These are phyloP conservation scores for Stegastes partitus DNA, from an alignment of 2,113 vertebrate genomes.

Conservation along the genomic window DNA sequence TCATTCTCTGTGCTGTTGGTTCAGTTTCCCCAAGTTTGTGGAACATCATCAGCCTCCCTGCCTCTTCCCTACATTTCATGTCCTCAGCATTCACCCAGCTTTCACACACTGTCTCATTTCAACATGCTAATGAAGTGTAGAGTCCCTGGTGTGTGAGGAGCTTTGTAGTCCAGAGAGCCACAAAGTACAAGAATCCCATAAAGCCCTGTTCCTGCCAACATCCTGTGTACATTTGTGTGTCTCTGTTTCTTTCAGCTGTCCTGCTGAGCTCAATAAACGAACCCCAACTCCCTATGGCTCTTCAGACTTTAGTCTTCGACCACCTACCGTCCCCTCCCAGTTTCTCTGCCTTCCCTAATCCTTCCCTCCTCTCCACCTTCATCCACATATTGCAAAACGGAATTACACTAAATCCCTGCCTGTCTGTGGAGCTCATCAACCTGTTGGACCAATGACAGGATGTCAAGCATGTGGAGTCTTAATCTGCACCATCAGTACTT, in stretches of 20 bases:
- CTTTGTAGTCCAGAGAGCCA: constrained; percentile 57
- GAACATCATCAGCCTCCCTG: constrained; percentile 23
- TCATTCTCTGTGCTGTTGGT: not conserved
- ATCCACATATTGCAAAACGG: not conserved
- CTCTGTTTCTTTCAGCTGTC: constrained; percentile 4
- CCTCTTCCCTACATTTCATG: constrained; percentile 25
- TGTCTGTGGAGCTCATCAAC: not conserved
- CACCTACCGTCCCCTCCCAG: not conserved
- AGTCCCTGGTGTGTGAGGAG: constrained; percentile 35
- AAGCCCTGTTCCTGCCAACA: constrained; percentile 29
- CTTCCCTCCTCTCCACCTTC: constrained; percentile 13
- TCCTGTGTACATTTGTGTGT: constrained; percentile 11
- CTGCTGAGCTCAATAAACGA: constrained; percentile 42
- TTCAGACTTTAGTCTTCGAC: constrained; percentile 11
- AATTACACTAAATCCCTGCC: not conserved
- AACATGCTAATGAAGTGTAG: constrained; percentile 50
- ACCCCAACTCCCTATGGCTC: constrained; percentile 53
- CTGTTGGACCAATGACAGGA: too few species aligned
- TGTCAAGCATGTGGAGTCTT: too few species aligned
- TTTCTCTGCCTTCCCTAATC: constrained; percentile 19
- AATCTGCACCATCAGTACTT: too few species aligned
- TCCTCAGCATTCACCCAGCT: constrained; percentile 9
- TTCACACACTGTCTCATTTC: constrained; percentile 32
- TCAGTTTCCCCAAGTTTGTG: constrained; percentile 5
- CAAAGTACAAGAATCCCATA: constrained; percentile 49